Evolutionary conservation across 2,888 invertebrate genomes (phyloP).

Genomic region (Macroteleia sp.): DNA sequence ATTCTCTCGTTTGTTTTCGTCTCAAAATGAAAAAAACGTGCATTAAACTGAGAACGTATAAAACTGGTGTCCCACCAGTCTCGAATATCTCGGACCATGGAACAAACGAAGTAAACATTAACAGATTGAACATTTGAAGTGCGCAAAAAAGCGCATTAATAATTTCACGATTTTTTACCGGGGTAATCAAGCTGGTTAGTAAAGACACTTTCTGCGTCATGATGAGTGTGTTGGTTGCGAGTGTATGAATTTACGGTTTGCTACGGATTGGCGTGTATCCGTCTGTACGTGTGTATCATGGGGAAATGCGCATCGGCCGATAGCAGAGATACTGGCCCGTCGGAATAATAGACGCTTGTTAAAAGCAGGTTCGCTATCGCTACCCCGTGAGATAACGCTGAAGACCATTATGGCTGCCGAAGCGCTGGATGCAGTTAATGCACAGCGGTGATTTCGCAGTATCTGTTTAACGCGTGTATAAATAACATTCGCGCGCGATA

Average conservation of each 20-base stretch:
- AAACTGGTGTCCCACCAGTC: not conserved
- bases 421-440: slow-evolving; percentile 59
- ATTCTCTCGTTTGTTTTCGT: too few relatives aligned
- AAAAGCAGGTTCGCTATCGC: slow-evolving; percentile 66
- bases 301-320: slow-evolving; percentile 60
- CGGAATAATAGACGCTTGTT: slow-evolving; percentile 68
- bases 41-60: not conserved
- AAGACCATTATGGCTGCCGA: slow-evolving; percentile 63
- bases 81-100: slow-evolving; percentile 13
- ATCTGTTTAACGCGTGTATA: slow-evolving; percentile 63
- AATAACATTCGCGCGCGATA: slow-evolving; percentile 59
- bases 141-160: slow-evolving; percentile 33
- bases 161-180: slow-evolving; percentile 38
- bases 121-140: slow-evolving; percentile 7
- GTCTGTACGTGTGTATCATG: slow-evolving; percentile 36
- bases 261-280: slow-evolving; percentile 17
- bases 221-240: slow-evolving; percentile 25
- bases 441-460: slow-evolving; percentile 62
- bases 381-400: slow-evolving; percentile 58
- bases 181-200: slow-evolving; percentile 33
- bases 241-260: slow-evolving; percentile 13
- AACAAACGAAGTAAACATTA: slow-evolving; percentile 34
- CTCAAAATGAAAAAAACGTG: too few relatives aligned
- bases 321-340: slow-evolving; percentile 58
- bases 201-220: slow-evolving; percentile 50